Conservation (phyloP, 2,113 vertebrate genomes). For the Peucedramus taeniatus region DNA sequence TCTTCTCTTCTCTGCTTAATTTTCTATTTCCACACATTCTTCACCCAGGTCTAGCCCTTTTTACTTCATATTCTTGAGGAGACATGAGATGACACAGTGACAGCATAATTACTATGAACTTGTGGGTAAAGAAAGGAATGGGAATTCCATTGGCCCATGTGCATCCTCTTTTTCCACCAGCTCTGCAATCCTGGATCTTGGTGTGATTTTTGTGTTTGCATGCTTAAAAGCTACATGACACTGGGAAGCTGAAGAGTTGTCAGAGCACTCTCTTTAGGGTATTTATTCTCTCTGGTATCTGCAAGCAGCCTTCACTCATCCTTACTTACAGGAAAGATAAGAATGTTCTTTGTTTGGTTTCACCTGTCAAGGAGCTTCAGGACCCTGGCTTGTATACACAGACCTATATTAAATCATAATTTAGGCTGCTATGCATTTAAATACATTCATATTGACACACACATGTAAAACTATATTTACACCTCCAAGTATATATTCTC, state of each 20-base stretch:
- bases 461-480: background rate
- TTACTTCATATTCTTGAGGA: background rate
- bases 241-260: background rate
- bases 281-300: background rate
- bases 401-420: background rate
- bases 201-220: background rate
- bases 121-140: background rate
- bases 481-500: background rate
- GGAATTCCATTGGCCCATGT: background rate
- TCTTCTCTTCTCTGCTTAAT: background rate
- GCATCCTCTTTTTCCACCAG: background rate
- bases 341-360: background rate
- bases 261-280: background rate
- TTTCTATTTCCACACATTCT: background rate
- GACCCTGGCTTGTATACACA: background rate
- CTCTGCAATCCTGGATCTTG: background rate
- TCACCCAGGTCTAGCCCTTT: background rate
- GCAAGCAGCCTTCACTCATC: background rate
- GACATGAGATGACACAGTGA: background rate
- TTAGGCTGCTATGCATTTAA: background rate
- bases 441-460: background rate
- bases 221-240: background rate
- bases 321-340: background rate
- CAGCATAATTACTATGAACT: accelerated
- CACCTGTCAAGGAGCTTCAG: background rate